Evolutionary conservation across 2,888 invertebrate genomes (phyloP), one percentile per base, ranked within the genome.

Genomic region (Ditylenchus weischeri): DNA sequence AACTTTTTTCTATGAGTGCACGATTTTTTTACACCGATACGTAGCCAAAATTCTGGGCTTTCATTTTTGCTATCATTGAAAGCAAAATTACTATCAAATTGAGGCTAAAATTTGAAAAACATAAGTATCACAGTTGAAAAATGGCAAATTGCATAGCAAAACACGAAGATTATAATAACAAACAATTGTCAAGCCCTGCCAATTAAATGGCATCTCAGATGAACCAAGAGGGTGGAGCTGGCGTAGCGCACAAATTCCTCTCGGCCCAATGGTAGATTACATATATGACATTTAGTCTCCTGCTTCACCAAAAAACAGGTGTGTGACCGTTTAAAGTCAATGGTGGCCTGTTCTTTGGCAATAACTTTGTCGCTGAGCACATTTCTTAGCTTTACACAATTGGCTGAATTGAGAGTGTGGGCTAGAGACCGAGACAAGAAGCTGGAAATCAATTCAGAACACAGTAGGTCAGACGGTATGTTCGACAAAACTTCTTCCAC

Each of bases 401-500:
- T 50, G n/a, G 3, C 6, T 50, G 18, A 21, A 50, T 50, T 50
- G n/a, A 50, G 21, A 21, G 50, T 19, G 21, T 50, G 50, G 21
- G 50, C 50, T 50, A 50, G 21, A 50, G 50, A 50, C 18, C 50
- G 50, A 21, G n/a, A 50, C 18, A 50, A 21, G 6, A 50, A 50
- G 50, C 50, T 50, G 50, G 50, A 50, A 50, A 21, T 50, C n/a
- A 50, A 21, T 2, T 50, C 50, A 21, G 50, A 18, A 21, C 50
- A 50, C 21, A 21, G 21, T 21, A 50, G 21, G 21, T 50, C 50
- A 19, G 50, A 18, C 6, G 50, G 50, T 50, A 50, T 21, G 21
- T 50, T 50, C 5, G 50, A 50, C 50, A 50, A 50, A 50, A 50
- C 50, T 50, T 50, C 50, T 21, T 50, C 50, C 50, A 50, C n/a